phyloP scores from a whole-genome alignment of 1,140 invertebrate genomes.

The Cyclina sinensis region DNA sequence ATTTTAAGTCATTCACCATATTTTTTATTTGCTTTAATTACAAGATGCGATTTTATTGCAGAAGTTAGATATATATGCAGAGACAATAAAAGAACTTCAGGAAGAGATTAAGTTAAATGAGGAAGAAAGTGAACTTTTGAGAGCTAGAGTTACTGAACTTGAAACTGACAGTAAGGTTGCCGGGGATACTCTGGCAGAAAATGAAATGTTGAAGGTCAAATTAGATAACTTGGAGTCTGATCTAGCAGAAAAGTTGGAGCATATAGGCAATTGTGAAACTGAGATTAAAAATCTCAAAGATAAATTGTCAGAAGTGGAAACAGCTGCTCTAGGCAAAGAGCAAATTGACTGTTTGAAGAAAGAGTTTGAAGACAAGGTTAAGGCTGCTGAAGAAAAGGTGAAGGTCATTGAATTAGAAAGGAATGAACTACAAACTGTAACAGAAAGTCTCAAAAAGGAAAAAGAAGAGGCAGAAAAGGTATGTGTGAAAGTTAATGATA shows the following conservation, averaged over 20 bases:
- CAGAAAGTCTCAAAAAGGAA: constrained; percentile 3
- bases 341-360: background rate
- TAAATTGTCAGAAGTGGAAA: background rate
- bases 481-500: too few species aligned
- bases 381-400: background rate
- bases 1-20: too few species aligned
- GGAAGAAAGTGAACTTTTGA: background rate
- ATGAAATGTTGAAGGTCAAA: constrained; percentile 14
- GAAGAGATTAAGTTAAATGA: constrained; percentile 22
- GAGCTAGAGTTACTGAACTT: constrained; percentile 5
- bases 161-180: constrained; percentile 8
- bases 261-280: background rate
- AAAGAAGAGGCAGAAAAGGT: constrained; percentile 28
- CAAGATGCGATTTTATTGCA: too few species aligned
- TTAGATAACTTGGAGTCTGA: constrained; percentile 39
- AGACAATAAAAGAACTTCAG: constrained; percentile 11
- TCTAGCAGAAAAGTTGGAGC: background rate
- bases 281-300: constrained; percentile 23
- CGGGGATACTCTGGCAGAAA: background rate
- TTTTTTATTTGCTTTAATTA: too few species aligned
- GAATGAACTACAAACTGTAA: background rate
- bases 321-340: background rate
- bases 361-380: background rate
- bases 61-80: constrained; percentile 27
- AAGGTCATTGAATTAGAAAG: constrained; percentile 1